A percentile compares a stretch with the other conserved stretches of the same genome.
phyloP scores from a whole-genome alignment of 2,113 vertebrate genomes.

The Lepus americanus region DNA sequence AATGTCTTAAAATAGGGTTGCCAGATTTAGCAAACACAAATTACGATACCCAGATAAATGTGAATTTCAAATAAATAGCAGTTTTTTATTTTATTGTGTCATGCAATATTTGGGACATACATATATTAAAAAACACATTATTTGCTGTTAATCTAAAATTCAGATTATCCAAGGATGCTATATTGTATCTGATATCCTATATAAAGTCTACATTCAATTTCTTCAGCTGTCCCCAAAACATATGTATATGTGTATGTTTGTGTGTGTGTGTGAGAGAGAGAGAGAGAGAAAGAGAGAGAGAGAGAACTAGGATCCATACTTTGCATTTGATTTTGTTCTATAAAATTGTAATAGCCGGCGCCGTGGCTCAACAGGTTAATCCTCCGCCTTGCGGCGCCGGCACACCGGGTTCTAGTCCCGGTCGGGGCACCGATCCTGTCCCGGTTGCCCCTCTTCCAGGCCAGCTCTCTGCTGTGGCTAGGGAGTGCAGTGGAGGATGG shows the following conservation, averaged over 20 bases:
- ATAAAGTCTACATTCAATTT: constrained; percentile 37
- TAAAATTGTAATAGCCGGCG: constrained; percentile 28
- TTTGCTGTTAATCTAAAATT: constrained; percentile 38
- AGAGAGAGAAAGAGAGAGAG: no score
- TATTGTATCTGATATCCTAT: constrained; percentile 9
- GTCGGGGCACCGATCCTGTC: no score
- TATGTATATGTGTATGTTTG: not conserved
- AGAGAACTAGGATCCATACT: not conserved
- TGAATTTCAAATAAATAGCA: not conserved
- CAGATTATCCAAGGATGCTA: not conserved
- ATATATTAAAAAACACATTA: not conserved
- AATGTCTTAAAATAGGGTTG: not conserved
- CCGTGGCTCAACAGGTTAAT: no score
- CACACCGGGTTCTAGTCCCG: no score
- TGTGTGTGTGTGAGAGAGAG: not conserved
- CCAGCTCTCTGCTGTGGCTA: no score
- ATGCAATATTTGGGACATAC: not conserved
- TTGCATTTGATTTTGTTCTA: constrained; percentile 32
- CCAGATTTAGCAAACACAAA: constrained; percentile 33
- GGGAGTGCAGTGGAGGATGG: no score
- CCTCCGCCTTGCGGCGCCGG: no score
- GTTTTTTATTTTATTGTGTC: not conserved
- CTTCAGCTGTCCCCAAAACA: not conserved
- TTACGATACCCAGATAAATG: not conserved
- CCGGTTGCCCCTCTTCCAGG: no score